Percentiles rank a stretch among this genome's conserved stretches.
These are phyloP conservation scores for Therioaphis trifolii DNA, from an alignment of 2,888 invertebrate species.

Conservation along the genomic window DNA sequence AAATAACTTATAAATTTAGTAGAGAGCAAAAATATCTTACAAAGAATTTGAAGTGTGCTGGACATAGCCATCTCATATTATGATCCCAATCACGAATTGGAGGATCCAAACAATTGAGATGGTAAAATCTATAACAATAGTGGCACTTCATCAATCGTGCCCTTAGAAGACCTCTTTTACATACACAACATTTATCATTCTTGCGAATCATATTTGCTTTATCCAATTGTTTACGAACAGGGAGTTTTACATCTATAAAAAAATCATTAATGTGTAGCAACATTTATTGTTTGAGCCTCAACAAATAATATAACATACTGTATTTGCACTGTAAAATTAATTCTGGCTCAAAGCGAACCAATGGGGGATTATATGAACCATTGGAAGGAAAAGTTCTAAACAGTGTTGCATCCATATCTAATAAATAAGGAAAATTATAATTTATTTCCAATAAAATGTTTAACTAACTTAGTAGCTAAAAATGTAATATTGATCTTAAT, in stretches of 20 bases:
- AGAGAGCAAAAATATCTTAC: constrained; percentile 23
- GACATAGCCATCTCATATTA: constrained; percentile 93
- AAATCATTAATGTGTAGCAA: background rate
- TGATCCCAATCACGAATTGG: constrained; percentile 89
- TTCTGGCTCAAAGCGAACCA: no score
- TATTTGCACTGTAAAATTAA: background rate
- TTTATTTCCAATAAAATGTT: constrained; percentile 4
- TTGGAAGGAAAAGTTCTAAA: no score
- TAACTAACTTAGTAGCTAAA: background rate
- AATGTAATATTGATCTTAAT: background rate
- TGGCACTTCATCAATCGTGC: constrained; percentile 74
- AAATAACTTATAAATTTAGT: no score
- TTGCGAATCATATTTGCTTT: constrained; percentile 41
- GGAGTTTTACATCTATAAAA: constrained; percentile 41
- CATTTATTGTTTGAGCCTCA: background rate
- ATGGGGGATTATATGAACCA: no score
- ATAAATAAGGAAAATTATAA: background rate
- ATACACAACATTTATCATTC: constrained; percentile 38
- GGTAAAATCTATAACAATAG: constrained; percentile 89
- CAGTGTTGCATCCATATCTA: no score
- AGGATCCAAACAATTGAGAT: constrained; percentile 91
- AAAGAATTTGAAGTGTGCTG: constrained; percentile 76
- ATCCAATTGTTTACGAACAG: constrained; percentile 28
- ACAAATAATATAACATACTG: constrained; percentile 6
- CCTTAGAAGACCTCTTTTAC: constrained; percentile 41